Evolutionary conservation across 1,140 invertebrate species (phyloP), one percentile per base, ranked within the genome.

Genomic region (Euschistus heros): DNA sequence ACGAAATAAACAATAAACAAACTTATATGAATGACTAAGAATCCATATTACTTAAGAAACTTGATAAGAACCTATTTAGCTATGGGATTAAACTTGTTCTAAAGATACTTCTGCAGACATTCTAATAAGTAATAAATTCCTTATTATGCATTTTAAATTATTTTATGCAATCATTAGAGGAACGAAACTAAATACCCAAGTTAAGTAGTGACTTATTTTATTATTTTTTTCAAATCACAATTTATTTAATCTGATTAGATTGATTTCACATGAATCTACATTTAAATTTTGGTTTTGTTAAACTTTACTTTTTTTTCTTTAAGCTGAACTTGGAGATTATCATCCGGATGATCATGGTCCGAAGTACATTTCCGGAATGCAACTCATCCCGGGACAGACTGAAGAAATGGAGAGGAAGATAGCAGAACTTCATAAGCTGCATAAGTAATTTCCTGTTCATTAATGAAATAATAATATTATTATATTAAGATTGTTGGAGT

Each of bases 311-410:
- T 20, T 24, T 57, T 57, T 57, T 63, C 42, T 79, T 82, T 20
- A 73, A 98, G 94, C 95, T 69, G 95, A 98, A 80, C 77, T 98
- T 66, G 97, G 97, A 46, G 96, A 98, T 79, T 98, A 91, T 79
- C 89, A 90, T 77, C 79, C 85, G 15, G 84, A 91, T 47, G 87
- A 97, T 73, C 92, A 96, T 79, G 86, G 84, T 61, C 76, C 82
- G 44, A 84, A 88, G 59, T 96, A 96, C 74, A 77, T 96, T 66
- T 86, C 86, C 26, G 82, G 86, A 47, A 77, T 94, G 69, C 84
- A 86, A 71, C 80, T 95, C 44, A 78, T 94, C 66, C 88, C 89
- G 26, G 86, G 85, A 67, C 92, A 95, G 76, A 88, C 81, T 15
- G 82, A 88, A 61, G 92, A 98, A 71, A 90, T 96, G 76, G 91